Evolutionary conservation across 2,797 vertebrate genomes (phyloP).

Genomic region (Lutjanus argentimaculatus): DNA sequence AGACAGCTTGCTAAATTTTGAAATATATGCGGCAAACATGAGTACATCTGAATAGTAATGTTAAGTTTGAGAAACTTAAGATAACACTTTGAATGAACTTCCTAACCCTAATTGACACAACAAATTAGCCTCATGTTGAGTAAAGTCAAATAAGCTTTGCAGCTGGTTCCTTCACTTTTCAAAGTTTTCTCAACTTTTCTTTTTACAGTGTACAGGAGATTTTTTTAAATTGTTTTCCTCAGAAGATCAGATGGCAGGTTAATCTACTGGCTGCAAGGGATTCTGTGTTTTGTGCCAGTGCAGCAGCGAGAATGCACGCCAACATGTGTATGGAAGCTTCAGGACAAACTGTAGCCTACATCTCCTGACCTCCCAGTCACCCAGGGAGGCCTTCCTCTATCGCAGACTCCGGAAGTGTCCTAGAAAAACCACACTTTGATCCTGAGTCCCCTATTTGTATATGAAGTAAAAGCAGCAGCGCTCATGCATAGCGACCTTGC

Average conservation of each 20-base stretch:
- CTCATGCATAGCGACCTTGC: constrained; percentile 22
- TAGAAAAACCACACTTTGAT: background rate
- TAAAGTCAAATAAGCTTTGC: no score
- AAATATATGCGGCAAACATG: no score
- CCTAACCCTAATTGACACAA: no score
- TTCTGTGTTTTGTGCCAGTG: background rate
- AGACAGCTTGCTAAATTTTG: no score
- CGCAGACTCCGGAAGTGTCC: background rate
- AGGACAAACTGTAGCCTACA: background rate
- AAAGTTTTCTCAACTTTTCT: no score
- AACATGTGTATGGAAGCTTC: background rate
- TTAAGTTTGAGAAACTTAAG: no score
- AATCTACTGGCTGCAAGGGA: background rate
- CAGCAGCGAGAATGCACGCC: background rate
- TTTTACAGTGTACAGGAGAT: background rate
- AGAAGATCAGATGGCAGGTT: background rate
- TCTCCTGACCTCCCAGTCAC: constrained; percentile 9
- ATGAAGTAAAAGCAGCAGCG: constrained; percentile 4
- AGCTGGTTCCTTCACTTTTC: no score
- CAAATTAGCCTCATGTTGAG: no score
- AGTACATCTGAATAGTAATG: no score
- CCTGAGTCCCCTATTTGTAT: background rate
- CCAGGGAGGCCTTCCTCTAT: background rate
- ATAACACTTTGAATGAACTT: no score
- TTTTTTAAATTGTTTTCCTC: background rate